Base-by-base conservation (phyloP, 2,113 vertebrate species). In the Zootoca vivipara region DNA sequence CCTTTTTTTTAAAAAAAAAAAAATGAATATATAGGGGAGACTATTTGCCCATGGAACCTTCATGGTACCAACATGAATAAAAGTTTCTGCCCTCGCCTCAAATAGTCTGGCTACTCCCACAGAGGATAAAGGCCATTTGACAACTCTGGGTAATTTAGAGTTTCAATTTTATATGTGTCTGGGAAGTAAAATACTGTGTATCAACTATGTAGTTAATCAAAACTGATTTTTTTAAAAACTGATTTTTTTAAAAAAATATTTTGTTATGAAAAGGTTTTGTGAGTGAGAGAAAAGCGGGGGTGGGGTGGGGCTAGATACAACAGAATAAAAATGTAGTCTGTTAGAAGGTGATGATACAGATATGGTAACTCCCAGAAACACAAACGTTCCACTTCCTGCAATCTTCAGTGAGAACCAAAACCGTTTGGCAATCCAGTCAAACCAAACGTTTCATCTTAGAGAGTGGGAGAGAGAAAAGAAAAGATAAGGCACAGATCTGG, bases 401-500 rank as follows among this genome's bases (percentile, higher is more conserved):
- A 4, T 24, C 22, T 20, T 22, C 62, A 67, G 24, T 5, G 20
- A 72, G 83, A 13, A n/a, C 5, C 83, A 28, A 78, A 1, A 79
- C 82, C 42, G 86, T 92, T 91, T 89, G 0, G 2, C 92, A 64
- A 91, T 38, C 92, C 65, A 90, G 13, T 24, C 18, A 33, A 74
- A 92, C 79, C 22, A 22, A 85, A 62, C 38, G 8, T 22, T 89
- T 85, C 52, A 40, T 1, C 0, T 87, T 77, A 92, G 56, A 84
- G 83, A 80, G 35, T 85, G 79, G 3, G 78, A 73, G 90, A 90
- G 89, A 1, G 1, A 24, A 18, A 85, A 81, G 15, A 18, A 56
- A 1, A 16, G 38, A 20, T 10, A 30, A 40, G 26, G 64, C 58
- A 83, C 90, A 56, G 78, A 81, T 86, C 73, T n/a, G 30, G 52